phyloP scores from a whole-genome alignment of 2,797 vertebrate species.

The Hemitrygon akajei region DNA sequence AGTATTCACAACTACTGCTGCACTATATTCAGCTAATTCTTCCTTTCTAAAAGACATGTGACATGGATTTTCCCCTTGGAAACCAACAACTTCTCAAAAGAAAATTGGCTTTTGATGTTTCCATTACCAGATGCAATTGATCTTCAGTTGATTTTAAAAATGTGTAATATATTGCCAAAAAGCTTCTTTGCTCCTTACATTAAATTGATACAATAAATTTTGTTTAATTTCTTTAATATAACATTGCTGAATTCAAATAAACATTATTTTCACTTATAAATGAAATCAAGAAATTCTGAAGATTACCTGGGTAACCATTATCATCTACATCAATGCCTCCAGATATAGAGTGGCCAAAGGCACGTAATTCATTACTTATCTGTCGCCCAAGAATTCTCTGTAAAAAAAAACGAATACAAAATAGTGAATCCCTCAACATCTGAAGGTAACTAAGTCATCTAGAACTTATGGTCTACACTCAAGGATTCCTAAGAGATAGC shows the following conservation, averaged over 20 bases:
- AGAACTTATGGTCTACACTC: no score
- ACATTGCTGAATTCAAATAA: not conserved
- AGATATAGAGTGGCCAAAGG: constrained; percentile 92
- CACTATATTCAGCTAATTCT: no score
- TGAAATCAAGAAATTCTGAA: not conserved
- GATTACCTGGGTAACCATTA: constrained; percentile 85
- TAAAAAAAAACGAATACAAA: not conserved
- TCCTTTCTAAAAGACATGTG: no score
- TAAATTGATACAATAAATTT: not conserved
- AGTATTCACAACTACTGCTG: no score
- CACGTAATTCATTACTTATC: constrained; percentile 68
- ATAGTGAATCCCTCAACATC: not conserved
- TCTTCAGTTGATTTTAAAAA: not conserved
- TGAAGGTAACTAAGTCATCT: no score
- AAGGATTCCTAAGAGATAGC: no score
- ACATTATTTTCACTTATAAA: not conserved
- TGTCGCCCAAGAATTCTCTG: constrained; percentile 79
- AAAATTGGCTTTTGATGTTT: not conserved
- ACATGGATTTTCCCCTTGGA: no score
- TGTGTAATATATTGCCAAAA: not conserved
- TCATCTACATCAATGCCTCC: constrained; percentile 80
- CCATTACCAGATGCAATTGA: not conserved
- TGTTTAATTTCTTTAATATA: not conserved
- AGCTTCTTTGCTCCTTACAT: not conserved
- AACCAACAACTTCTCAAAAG: no score